Conservation (phyloP, 2,888 invertebrate species). For the Baronia brevicornis region DNA sequence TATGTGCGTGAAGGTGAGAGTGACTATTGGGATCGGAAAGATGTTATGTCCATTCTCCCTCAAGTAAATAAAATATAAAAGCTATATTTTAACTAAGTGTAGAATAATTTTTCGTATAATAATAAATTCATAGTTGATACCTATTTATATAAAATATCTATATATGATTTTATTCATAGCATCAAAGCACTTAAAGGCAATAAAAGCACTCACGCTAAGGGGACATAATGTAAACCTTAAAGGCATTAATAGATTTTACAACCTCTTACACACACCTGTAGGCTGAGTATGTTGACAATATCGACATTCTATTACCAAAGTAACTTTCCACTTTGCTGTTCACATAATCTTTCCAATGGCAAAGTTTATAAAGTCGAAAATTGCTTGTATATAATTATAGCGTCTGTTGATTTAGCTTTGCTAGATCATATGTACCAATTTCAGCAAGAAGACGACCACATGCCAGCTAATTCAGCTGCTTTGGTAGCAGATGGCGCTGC, state of each 20-base stretch:
- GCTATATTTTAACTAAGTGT: no score
- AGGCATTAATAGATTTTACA: conserved; percentile 4
- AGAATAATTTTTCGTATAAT: no score
- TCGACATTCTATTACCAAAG: conserved; percentile 6
- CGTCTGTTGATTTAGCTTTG: conserved; percentile 7
- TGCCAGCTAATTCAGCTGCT: conserved; percentile 50
- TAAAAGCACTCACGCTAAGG: no score
- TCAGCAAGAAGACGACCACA: conserved; percentile 42
- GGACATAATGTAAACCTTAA: background rate
- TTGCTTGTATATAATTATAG: conserved; percentile 19
- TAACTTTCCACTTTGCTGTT: background rate
- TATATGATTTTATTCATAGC: no score
- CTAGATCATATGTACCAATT: conserved; percentile 26
- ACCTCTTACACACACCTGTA: conserved; percentile 8
- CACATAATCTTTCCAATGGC: background rate
- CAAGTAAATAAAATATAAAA: no score
- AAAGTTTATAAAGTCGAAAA: conserved; percentile 10
- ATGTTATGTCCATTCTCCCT: no score
- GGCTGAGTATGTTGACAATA: conserved; percentile 7
- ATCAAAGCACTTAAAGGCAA: no score
- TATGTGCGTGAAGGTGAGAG: no score
- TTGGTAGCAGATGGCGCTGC: conserved; percentile 57
- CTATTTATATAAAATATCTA: no score
- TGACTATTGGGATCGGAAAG: no score
- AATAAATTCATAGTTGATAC: no score